phyloP scores from a whole-genome alignment of 2,797 vertebrate species.

The Enteromius afrohamiltoni region DNA sequence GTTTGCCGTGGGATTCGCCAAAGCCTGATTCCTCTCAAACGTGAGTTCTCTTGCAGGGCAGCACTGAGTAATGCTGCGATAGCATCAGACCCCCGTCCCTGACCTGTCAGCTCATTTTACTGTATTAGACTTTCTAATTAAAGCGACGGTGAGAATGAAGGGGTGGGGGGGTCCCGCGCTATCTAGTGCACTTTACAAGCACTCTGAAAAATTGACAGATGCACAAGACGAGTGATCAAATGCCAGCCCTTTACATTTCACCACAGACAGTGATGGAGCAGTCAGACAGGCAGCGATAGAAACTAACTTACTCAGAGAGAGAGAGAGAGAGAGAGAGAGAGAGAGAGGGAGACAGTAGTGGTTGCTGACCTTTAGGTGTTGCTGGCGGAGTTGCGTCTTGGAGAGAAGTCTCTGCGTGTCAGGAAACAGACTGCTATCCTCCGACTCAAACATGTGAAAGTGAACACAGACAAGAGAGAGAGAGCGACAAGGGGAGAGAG shows the following conservation, averaged over 20 bases:
- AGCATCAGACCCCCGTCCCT: constrained; percentile 40
- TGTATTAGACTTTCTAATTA: constrained; percentile 56
- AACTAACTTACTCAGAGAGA: not conserved
- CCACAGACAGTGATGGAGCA: constrained; percentile 36
- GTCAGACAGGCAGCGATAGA: constrained; percentile 24
- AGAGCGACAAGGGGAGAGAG: constrained; percentile 51
- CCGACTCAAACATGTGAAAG: constrained; percentile 76
- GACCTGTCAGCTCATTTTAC: constrained; percentile 56
- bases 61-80: constrained; percentile 38
- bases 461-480: constrained; percentile 70
- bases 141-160: constrained; percentile 25
- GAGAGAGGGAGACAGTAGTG: constrained; percentile 38
- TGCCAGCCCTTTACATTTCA: not conserved
- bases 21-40: constrained; percentile 1
- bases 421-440: constrained; percentile 75
- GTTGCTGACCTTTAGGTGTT: constrained; percentile 80
- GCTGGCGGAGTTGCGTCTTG: constrained; percentile 70
- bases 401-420: constrained; percentile 63
- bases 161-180: constrained; percentile 1
- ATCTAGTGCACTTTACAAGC: not conserved
- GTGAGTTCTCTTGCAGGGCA: not conserved
- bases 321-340: constrained; percentile 13
- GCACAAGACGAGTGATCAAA: not conserved
- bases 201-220: not conserved
- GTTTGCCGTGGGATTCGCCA: not conserved